These are phyloP conservation scores for Sebastes kiyomatsui DNA, from an alignment of 2,797 vertebrate genomes.

Conservation along the genomic window DNA sequence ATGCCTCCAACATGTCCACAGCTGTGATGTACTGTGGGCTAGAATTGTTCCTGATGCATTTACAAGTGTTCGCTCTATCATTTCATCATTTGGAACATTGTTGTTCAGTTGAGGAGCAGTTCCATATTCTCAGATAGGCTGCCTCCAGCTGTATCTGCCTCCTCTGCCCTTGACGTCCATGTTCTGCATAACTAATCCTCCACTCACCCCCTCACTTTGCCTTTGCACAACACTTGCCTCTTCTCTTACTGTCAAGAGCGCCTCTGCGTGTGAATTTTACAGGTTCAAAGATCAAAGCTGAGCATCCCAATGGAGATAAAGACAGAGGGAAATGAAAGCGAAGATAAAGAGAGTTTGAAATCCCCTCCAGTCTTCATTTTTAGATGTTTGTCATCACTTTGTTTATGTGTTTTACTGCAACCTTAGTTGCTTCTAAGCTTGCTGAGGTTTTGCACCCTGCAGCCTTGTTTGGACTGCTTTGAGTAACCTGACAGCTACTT, in stretches of 20 bases:
- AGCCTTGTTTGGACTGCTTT: slow-evolving; percentile 53
- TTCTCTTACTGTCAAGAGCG: slow-evolving; percentile 67
- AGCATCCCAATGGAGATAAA: slow-evolving; percentile 63
- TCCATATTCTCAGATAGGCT: slow-evolving; percentile 59
- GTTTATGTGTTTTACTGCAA: slow-evolving; percentile 63
- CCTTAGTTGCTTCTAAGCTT: slow-evolving; percentile 31
- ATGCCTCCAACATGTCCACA: neutral
- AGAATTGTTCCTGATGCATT: slow-evolving; percentile 35
- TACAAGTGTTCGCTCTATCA: slow-evolving; percentile 44
- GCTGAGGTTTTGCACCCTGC: slow-evolving; percentile 26
- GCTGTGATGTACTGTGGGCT: slow-evolving; percentile 16
- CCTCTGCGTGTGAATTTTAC: slow-evolving; percentile 68
- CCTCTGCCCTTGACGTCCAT: slow-evolving; percentile 77
- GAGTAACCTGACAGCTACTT: slow-evolving; percentile 36
- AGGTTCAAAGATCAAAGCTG: slow-evolving; percentile 77
- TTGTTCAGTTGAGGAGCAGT: slow-evolving; percentile 60
- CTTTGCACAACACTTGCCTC: slow-evolving; percentile 60
- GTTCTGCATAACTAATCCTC: slow-evolving; percentile 76
- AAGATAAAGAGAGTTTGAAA: slow-evolving; percentile 65
- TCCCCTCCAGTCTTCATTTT: slow-evolving; percentile 67
- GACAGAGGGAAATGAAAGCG: slow-evolving; percentile 64
- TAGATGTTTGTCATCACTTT: slow-evolving; percentile 70
- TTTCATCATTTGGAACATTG: slow-evolving; percentile 59
- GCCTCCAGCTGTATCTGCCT: slow-evolving; percentile 77
- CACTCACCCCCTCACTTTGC: slow-evolving; percentile 69